Evolutionary conservation across 2,113 vertebrate genomes (phyloP), one percentile per base, ranked within the genome.

Genomic region (Hipposideros armiger): DNA sequence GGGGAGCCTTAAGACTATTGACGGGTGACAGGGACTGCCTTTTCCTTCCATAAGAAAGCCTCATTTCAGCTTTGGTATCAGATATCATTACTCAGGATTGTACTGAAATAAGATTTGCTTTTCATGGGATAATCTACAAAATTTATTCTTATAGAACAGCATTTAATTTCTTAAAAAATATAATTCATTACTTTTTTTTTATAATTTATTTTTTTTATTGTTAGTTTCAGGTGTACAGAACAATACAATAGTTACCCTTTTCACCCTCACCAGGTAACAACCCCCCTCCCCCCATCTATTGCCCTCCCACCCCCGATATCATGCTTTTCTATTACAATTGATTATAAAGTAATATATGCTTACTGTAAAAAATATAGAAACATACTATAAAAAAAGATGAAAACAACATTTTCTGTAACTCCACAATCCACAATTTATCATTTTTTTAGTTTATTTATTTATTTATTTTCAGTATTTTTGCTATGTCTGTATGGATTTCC

Each of bases 391-490:
- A 81, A 50, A 76, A 95, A n/a, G 2, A 70, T 60, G 10, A 72
- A 67, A 45, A 16, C 32, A 70, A 70, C 52, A 42, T 11, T 80
- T 54, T 72, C 13, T 80, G 5, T 62, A 45, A 86, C 9, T 80
- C n/a, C 4, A 78, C 42, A 60, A 78, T 72, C 20, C 30, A 52
- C 42, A 85, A 85, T 67, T 90, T 60, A 42, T 83, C 6, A 74
- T 66, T 83, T 82, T 66, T 47, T 50, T 36, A 64, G 26, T 64
- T 30, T 26, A 62, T 62, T 36, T 20, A 82, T 74, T 54, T 58
- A 20, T 67, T 94, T 89, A 11, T 36, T 95, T 92, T n/a, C 10
- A 62, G 20, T 22, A 92, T 83, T 88, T 82, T 82, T 83, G 15
- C 42, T 95, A 42, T 42, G 5, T 88, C 19, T 88, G 10, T 26